These are phyloP conservation scores for Seriola rivoliana DNA, from an alignment of 2,113 vertebrate species.

Conservation along the genomic window DNA sequence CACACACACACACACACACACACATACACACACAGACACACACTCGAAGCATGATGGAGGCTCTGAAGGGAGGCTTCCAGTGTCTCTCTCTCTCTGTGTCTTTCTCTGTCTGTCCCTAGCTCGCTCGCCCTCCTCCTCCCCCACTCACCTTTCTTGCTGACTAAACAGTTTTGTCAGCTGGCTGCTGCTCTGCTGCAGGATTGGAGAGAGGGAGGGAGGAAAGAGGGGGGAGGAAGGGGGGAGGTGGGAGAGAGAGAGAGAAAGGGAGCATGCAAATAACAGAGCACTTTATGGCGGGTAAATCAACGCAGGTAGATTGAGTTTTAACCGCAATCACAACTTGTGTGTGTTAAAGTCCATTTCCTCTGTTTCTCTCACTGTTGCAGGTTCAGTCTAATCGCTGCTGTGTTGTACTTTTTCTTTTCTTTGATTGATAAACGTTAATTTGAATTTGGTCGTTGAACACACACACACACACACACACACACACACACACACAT, in stretches of 20 bases:
- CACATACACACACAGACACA: neutral
- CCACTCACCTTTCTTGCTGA: conserved; percentile 84
- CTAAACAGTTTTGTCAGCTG: conserved; percentile 91
- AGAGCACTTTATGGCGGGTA: conserved; percentile 17
- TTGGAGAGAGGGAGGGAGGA: neutral
- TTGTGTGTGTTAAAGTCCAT: neutral
- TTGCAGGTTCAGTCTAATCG: neutral
- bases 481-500: too few species aligned
- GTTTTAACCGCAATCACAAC: conserved; percentile 53
- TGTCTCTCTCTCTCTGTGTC: conserved; percentile 39
- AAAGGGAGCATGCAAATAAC: conserved; percentile 52
- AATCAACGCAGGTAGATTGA: conserved; percentile 56
- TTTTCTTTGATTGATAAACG: too few species aligned
- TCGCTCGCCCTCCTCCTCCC: conserved; percentile 51
- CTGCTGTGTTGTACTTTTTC: too few species aligned
- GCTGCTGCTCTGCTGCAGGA: conserved; percentile 67
- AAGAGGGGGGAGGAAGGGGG: neutral
- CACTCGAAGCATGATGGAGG: conserved; percentile 23
- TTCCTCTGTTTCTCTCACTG: neutral
- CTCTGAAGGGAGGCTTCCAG: conserved; percentile 21
- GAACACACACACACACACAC: too few species aligned
- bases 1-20: neutral
- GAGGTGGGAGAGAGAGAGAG: neutral
- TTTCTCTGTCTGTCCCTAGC: conserved; percentile 24
- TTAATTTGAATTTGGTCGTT: too few species aligned